Evolutionary conservation across 1,140 invertebrate genomes (phyloP), one percentile per base, ranked within the genome.

Genomic region (Belonocnema kinseyi): DNA sequence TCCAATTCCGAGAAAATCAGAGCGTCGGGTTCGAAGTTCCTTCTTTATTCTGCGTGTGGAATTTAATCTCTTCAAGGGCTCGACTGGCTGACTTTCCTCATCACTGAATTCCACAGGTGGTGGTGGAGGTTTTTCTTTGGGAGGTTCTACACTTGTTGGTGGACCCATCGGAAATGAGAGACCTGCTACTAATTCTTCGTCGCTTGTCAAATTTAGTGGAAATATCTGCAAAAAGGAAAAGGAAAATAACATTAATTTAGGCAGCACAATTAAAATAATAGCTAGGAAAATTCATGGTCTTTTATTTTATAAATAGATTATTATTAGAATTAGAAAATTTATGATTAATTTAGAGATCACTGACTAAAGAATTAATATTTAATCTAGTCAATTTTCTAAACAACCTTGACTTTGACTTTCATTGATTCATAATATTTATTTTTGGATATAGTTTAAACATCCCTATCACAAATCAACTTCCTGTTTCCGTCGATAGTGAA

Each of bases 31-130:
- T 12, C 95, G 93, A 33, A 97, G 92, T 87, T 97, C 97, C 86
- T 97, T 96, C 84, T 97, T 97, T 73, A 97, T 96, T 74, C 96
- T 93, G 75, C 96, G 96, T 1, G 96, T 96, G 2, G 96, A 97
- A 84, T 96, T 97, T 70, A 95, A 93, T 76, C 95, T 93, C 83
- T 94, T 95, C 72, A 96, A 92, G 66, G 94, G 93, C 73, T 92
- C 89, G 21, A 89, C 82, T 0, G 88, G 86, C 72, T 82, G 85
- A 77, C 87, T 89, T 61, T 93, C 92, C 26, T 92, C 92, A 71
- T 93, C 92, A 77, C 91, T 92, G 5, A 91, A 83, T 51, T 95
- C 94, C 1, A 93, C 92, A 0, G 96, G 96, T 19, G 96, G 96
- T n/a, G 96, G 96, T 16, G 96, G 96, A 61, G 96, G 96, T 88